These are phyloP conservation scores for Anthopleura sola DNA, from an alignment of 64 coral and sea anemone species.

Conservation along the genomic window DNA sequence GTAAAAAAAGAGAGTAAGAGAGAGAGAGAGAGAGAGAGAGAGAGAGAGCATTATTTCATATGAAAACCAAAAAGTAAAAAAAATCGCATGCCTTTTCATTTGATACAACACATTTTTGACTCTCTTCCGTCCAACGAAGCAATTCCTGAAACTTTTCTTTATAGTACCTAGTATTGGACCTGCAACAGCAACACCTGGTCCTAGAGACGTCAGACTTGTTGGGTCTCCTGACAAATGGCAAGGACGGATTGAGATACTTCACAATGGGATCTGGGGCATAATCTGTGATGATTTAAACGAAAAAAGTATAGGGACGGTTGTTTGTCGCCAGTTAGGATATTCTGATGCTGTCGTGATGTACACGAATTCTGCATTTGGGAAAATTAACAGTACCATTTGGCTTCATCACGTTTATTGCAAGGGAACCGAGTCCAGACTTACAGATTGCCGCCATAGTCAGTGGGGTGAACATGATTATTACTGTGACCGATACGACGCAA, in stretches of 20 bases:
- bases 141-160: neutral
- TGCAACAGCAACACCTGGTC: neutral
- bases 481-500: neutral
- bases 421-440: constrained; percentile 9
- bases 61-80: no score
- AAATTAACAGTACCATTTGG: neutral
- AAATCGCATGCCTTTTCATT: no score
- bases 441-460: neutral
- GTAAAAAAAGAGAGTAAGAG: no score
- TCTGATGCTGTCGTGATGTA: constrained; percentile 6
- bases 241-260: neutral
- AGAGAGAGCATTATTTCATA: no score
- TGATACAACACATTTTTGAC: no score
- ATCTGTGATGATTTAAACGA: neutral
- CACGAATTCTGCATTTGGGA: constrained; percentile 22
- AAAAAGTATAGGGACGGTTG: neutral
- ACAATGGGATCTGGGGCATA: neutral
- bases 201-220: neutral
- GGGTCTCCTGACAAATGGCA: neutral
- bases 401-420: constrained; percentile 3
- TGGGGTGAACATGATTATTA: neutral
- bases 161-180: neutral
- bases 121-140: no score
- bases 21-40: no score
- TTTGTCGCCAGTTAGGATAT: constrained; percentile 5